A percentile compares a stretch with the other conserved stretches of the same genome.
Conservation (phyloP, 2,797 vertebrate species). For the Chelonia mydas region DNA sequence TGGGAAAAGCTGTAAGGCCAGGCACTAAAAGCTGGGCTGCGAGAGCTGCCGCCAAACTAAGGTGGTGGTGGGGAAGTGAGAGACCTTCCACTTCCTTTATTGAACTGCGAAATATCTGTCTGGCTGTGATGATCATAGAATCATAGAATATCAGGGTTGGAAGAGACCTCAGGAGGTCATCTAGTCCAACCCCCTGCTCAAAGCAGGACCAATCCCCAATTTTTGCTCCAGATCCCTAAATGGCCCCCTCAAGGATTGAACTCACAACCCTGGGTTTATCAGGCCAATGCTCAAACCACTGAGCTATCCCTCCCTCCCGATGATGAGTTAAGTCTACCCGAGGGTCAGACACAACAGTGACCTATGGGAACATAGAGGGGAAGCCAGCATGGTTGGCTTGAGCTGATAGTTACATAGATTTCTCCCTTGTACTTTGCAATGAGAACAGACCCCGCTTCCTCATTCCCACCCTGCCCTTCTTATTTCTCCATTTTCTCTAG, state of each 20-base stretch:
- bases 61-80: background rate
- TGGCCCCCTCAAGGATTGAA: too few species aligned
- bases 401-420: background rate
- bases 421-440: background rate
- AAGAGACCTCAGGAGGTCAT: too few species aligned
- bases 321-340: background rate
- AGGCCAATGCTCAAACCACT: too few species aligned
- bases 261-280: too few species aligned
- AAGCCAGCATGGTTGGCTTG: background rate
- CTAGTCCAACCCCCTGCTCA: too few species aligned
- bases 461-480: background rate
- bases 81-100: background rate
- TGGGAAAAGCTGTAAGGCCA: background rate
- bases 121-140: background rate
- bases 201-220: too few species aligned
- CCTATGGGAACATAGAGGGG: background rate
- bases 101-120: background rate
- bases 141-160: too few species aligned
- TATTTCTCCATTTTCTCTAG: background rate
- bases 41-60: background rate
- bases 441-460: background rate
- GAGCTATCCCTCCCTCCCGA: too few species aligned
- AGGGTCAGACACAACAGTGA: background rate
- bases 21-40: background rate
- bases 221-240: too few species aligned